Evolutionary conservation across 30 jellyfish, hydroid and myxozoan genomes (phyloP).

Genomic region (Sanderia malayensis): DNA sequence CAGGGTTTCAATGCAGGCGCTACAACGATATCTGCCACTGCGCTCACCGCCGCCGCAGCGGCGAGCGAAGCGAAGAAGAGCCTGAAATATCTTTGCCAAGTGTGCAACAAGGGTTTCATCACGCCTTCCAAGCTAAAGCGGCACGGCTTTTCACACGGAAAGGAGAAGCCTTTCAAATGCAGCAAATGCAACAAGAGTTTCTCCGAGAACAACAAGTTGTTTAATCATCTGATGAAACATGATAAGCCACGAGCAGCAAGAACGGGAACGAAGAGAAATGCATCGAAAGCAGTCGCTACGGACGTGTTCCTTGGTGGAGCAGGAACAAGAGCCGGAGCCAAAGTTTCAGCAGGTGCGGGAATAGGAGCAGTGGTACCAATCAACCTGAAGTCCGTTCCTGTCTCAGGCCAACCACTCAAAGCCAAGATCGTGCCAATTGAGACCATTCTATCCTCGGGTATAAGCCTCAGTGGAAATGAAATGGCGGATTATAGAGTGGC

Average conservation of each 20-base stretch:
- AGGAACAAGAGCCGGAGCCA: too few relatives aligned
- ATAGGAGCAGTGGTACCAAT: too few relatives aligned
- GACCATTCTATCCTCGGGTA: neutral
- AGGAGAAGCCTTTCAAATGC: constrained; percentile 54
- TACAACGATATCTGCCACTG: neutral
- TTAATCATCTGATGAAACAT: constrained; percentile 50
- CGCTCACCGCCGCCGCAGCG: neutral
- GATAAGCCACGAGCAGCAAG: constrained; percentile 22
- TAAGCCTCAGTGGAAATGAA: neutral
- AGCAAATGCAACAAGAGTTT: constrained; percentile 49
- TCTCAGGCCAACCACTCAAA: constrained; percentile 3
- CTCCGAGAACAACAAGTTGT: constrained; percentile 61
- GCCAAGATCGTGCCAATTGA: constrained; percentile 2
- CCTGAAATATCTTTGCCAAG: constrained; percentile 44
- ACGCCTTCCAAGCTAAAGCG: constrained; percentile 59
- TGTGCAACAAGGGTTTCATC: constrained; percentile 53
- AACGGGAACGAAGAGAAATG: constrained; percentile 9
- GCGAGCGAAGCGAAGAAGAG: constrained; percentile 16
- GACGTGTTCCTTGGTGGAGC: too few relatives aligned
- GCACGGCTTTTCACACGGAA: constrained; percentile 65
- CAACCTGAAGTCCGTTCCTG: neutral
- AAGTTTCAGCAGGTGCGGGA: neutral
- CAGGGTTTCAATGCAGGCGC: too few relatives aligned
- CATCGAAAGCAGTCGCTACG: too few relatives aligned
- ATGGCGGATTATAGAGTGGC: too few relatives aligned